A percentile compares a stretch with the other conserved stretches of the same genome.
Evolutionary conservation across 2,113 vertebrate genomes (phyloP).

Genomic region (Anolis carolinensis): DNA sequence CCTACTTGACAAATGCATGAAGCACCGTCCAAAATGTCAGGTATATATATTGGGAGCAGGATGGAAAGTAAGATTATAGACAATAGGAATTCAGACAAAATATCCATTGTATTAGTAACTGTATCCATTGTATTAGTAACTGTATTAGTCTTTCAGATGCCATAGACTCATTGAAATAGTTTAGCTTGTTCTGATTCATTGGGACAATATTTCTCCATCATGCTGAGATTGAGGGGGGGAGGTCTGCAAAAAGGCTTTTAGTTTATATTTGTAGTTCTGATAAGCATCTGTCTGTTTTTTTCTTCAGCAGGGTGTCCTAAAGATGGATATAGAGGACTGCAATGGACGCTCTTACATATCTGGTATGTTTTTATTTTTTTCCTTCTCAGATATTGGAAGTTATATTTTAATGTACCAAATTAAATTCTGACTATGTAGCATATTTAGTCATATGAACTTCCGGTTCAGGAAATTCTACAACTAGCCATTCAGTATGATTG

Average conservation of each 20-base stretch:
- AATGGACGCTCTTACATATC: slow-evolving; percentile 89
- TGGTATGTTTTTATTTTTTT: slow-evolving; percentile 76
- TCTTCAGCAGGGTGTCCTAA: slow-evolving; percentile 78
- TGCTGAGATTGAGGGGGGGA: rapidly evolving
- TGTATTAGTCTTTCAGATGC: not conserved
- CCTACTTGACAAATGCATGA: not conserved
- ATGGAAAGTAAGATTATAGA: not conserved
- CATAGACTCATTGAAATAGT: not conserved
- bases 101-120: too few species aligned
- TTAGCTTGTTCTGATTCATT: not conserved
- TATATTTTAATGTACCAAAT: not conserved
- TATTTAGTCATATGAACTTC: too few species aligned
- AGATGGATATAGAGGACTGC: slow-evolving; percentile 94
- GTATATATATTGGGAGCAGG: not conserved
- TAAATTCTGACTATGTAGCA: not conserved
- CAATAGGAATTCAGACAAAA: not conserved
- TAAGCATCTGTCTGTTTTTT: slow-evolving; percentile 39
- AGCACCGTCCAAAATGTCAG: not conserved
- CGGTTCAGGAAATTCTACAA: not conserved
- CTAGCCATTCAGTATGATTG: not conserved
- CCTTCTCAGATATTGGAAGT: not conserved
- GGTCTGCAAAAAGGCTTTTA: not conserved
- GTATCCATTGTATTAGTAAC: too few species aligned
- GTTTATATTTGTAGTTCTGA: slow-evolving; percentile 47
- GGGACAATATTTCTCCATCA: rapidly evolving